Evolutionary conservation across 2,113 vertebrate genomes (phyloP), one percentile per base, ranked within the genome.

Genomic region (Cottus gobio): DNA sequence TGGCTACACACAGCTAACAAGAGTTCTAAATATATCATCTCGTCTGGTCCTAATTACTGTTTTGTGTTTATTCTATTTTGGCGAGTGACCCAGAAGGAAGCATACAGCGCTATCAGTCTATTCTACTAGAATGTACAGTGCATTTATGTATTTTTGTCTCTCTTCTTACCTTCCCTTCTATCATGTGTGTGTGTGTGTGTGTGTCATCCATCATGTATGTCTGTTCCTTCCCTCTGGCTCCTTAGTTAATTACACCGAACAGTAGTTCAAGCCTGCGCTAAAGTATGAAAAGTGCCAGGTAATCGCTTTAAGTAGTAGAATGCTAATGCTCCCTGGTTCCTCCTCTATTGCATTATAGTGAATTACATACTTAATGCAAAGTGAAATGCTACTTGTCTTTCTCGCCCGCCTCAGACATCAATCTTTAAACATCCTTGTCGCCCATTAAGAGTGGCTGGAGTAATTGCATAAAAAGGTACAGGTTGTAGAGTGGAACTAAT

Each of bases 281-380:
- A 75, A 7, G 52, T 77, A 79, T 80, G 44, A 75, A 87, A 86
- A 87, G 75, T 69, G 82, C 78, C 30, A 48, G 18, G 71, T 74
- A 89, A 86, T 85, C 85, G 79, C 63, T 89, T 87, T 5, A 70
- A 60, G 52, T 64, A 64, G 68, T 57, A 58, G 60, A 71, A 85
- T 86, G 67, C 54, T 71, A 75, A 82, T 79, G 26, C 22, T 42
- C 13, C 58, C 30, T 30, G 70, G 75, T 64, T 71, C 70, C 65
- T 67, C 57, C 74, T 62, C 13, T 46, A 28, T 77, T 83, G 56
- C 22, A 46, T 24, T 12, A 26, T 13, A 56, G 52, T 89, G 56
- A 85, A 85, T 83, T 62, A 83, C 57, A 75, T 16, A 44, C 12
- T 65, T 72, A 87, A 92, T 84, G n/a, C 77, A 81, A 85, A 85